Conservation (phyloP, 1,140 invertebrate species). For the Trinorchestia longiramus region DNA sequence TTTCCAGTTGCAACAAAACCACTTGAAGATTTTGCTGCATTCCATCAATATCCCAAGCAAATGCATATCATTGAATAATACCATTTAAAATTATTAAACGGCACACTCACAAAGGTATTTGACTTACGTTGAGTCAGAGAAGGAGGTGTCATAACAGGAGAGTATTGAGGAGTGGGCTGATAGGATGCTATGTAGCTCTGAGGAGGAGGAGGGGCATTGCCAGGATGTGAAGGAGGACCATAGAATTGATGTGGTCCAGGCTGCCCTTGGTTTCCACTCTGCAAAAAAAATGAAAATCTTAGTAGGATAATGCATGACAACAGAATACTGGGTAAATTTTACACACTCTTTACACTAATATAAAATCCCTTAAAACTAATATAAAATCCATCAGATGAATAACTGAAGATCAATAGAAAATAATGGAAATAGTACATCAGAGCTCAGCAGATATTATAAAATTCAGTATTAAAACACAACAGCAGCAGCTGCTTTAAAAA, state of each 20-base stretch:
- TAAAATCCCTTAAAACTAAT: background rate
- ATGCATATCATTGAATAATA: too few species aligned
- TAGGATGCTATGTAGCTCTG: slow-evolving; percentile 64
- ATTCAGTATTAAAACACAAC: too few species aligned
- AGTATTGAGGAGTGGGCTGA: slow-evolving; percentile 71
- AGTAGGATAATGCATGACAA: too few species aligned
- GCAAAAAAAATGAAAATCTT: background rate
- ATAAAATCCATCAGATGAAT: background rate
- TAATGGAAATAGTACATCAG: too few species aligned
- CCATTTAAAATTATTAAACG: background rate
- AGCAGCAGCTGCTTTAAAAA: too few species aligned
- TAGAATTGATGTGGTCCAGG: slow-evolving; percentile 75
- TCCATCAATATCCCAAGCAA: too few species aligned
- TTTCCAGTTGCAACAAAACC: background rate
- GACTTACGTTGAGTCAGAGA: slow-evolving; percentile 63
- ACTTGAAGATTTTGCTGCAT: background rate
- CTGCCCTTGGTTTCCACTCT: slow-evolving; percentile 73
- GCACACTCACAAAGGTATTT: background rate
- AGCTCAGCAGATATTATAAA: too few species aligned
- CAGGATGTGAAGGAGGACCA: slow-evolving; percentile 62
- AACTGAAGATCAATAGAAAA: background rate
- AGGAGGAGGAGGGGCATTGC: slow-evolving; percentile 67
- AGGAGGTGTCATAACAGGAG: slow-evolving; percentile 69
- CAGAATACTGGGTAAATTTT: too few species aligned
- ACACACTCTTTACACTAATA: background rate